Evolutionary conservation across 2,113 vertebrate species (phyloP).

Genomic region (Eidolon helvum): DNA sequence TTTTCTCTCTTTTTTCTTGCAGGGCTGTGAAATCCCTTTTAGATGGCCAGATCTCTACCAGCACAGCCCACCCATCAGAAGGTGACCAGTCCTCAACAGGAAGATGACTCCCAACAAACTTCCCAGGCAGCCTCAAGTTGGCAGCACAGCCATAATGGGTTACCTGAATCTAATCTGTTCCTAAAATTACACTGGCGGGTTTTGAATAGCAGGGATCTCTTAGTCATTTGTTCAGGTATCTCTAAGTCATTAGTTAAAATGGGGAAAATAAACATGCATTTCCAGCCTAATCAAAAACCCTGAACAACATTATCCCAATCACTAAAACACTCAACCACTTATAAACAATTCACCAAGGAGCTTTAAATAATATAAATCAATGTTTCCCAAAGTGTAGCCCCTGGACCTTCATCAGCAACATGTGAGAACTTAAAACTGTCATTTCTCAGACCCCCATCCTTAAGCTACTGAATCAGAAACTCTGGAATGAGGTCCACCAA

Average conservation of each 20-base stretch:
- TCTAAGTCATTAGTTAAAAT: background rate
- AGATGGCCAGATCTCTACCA: constrained; percentile 29
- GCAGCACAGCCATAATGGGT: background rate
- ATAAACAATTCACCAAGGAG: background rate
- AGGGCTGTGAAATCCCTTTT: constrained; percentile 63
- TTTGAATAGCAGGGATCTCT: background rate
- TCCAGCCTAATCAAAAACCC: background rate
- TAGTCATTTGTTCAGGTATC: background rate
- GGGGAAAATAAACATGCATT: background rate
- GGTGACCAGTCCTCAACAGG: background rate
- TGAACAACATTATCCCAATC: background rate
- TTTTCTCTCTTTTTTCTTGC: constrained; percentile 62
- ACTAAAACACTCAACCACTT: background rate
- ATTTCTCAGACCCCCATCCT: background rate
- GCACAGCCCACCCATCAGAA: background rate
- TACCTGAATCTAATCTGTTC: background rate
- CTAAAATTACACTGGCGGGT: background rate
- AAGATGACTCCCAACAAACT: background rate
- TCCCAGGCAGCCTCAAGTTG: background rate
- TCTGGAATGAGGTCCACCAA: background rate
- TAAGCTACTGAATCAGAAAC: background rate
- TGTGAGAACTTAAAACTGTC: background rate
- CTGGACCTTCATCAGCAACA: background rate
- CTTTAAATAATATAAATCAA: background rate
- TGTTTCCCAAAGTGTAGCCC: background rate